These are phyloP conservation scores for Drosophila novamexicana DNA, from an alignment of 1,140 invertebrate genomes.

Conservation along the genomic window DNA sequence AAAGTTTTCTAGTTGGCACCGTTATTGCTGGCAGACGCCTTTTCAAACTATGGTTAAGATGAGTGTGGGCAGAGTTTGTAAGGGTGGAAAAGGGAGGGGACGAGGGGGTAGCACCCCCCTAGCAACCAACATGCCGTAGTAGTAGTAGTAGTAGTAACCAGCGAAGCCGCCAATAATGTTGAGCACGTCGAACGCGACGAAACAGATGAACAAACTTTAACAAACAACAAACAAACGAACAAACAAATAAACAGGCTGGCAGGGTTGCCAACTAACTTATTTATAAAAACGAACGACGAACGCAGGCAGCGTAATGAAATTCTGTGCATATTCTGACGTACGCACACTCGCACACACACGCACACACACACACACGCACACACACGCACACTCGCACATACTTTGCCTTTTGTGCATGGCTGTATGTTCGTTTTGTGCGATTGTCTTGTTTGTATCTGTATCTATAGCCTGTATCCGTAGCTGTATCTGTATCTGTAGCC, in stretches of 20 bases:
- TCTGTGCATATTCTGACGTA: conserved; percentile 75
- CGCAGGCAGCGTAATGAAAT: conserved; percentile 68
- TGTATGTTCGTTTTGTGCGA: conserved; percentile 69
- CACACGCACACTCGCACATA: conserved; percentile 3
- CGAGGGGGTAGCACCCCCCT: no score
- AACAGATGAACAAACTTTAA: conserved; percentile 72
- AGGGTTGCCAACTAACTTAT: conserved; percentile 72
- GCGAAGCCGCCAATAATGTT: conserved; percentile 42
- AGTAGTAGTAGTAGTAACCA: background rate
- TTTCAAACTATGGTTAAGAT: conserved; percentile 18
- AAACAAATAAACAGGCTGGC: conserved; percentile 20
- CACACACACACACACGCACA: conserved; percentile 27
- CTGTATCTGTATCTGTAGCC: conserved; percentile 8
- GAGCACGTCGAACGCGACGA: conserved; percentile 58
- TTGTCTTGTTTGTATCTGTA: conserved; percentile 53
- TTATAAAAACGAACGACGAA: conserved; percentile 61
- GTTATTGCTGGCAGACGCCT: conserved; percentile 28
- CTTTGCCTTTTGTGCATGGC: conserved; percentile 57
- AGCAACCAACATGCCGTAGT: background rate
- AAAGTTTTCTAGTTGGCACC: conserved; percentile 69
- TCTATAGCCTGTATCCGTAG: conserved; percentile 25
- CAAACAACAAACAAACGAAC: conserved; percentile 59
- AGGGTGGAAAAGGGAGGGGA: no score
- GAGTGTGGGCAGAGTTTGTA: background rate
- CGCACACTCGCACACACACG: conserved; percentile 24